Conservation (phyloP, 2,113 vertebrate species). For the human (Homo sapiens) region GRCh38 chr11:22794001-22794500, state of each 20-base stretch:
- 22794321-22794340: background rate
- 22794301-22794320: rapidly evolving
- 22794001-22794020: background rate
- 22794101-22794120: background rate
- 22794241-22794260: background rate
- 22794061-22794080: background rate
- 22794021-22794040: background rate
- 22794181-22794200: background rate
- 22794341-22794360: background rate
- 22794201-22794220: background rate
- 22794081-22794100: background rate
- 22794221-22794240: background rate
- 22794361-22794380: background rate
- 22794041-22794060: background rate
- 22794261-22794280: background rate
- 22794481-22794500: background rate
- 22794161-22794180: background rate
- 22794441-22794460: background rate
- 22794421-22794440: background rate
- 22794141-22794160: background rate
- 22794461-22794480: background rate
- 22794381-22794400: background rate
- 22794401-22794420: background rate
- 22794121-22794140: background rate
- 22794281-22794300: background rate